phyloP scores from a whole-genome alignment of 2,113 vertebrate species.

The Campylomormyrus numenius region DNA sequence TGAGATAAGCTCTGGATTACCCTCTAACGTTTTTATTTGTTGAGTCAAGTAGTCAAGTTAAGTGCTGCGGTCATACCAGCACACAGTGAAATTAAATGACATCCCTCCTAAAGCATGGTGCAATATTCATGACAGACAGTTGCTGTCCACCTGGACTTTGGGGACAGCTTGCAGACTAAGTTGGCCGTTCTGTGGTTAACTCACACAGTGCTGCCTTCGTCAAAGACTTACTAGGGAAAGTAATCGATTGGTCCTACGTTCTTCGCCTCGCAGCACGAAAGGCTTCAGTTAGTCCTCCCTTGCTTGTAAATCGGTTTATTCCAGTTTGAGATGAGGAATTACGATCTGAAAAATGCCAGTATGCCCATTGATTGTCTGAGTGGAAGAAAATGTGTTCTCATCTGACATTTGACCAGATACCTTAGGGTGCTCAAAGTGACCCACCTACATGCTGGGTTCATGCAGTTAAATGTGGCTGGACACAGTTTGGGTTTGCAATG shows the following conservation, averaged over 20 bases:
- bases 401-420: background rate
- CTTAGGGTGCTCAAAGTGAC: background rate
- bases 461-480: background rate
- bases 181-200: background rate
- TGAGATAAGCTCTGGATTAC: background rate
- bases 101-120: background rate
- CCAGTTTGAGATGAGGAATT: background rate
- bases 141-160: background rate
- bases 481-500: background rate
- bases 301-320: background rate
- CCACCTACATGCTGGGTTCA: background rate
- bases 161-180: background rate
- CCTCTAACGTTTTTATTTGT: background rate
- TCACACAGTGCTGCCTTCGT: background rate
- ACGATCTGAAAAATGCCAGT: background rate
- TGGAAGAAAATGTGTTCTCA: background rate
- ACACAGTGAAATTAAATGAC: background rate
- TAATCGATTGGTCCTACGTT: background rate
- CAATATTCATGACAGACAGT: background rate
- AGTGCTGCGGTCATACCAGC: background rate
- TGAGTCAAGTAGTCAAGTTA: background rate
- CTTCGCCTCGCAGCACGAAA: background rate
- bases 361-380: background rate
- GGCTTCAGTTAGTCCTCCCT: background rate
- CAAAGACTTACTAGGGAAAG: background rate